Evolutionary conservation across 2,888 invertebrate species (phyloP).

Genomic region (Parnassius smintheus): DNA sequence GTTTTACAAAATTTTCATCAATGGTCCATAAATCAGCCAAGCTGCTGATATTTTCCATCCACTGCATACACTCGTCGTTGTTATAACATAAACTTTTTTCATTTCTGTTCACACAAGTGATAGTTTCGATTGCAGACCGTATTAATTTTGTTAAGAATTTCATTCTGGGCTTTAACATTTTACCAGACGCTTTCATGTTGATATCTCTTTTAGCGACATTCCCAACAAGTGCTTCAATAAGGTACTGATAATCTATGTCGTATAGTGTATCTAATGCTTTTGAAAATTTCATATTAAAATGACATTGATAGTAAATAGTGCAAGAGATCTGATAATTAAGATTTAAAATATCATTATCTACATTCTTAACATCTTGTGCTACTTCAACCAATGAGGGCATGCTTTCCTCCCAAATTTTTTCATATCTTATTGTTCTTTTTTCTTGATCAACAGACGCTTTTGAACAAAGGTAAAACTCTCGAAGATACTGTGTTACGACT

Average conservation of each 20-base stretch:
- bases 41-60: constrained; percentile 87
- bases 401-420: constrained; percentile 85
- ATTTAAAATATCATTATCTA: constrained; percentile 88
- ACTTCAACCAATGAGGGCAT: constrained; percentile 87
- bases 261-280: constrained; percentile 89
- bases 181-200: constrained; percentile 84
- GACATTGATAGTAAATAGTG: constrained; percentile 89
- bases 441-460: constrained; percentile 57
- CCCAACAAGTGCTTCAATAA: constrained; percentile 72
- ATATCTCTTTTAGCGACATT: constrained; percentile 75
- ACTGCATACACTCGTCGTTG: constrained; percentile 70
- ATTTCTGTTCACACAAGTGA: constrained; percentile 81
- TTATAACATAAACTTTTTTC: constrained; percentile 68
- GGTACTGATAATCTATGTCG: constrained; percentile 85
- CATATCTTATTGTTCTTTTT: constrained; percentile 72
- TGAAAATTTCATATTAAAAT: constrained; percentile 86
- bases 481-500: constrained; percentile 70
- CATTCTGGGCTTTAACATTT: constrained; percentile 84
- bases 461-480: constrained; percentile 65
- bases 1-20: constrained; percentile 85
- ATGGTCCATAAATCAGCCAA: constrained; percentile 90
- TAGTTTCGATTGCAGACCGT: constrained; percentile 86
- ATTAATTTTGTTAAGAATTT: constrained; percentile 89
- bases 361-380: constrained; percentile 87
- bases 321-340: constrained; percentile 90